These are phyloP conservation scores for Gambelia wislizenii DNA, from an alignment of 2,797 vertebrate genomes.

Conservation along the genomic window DNA sequence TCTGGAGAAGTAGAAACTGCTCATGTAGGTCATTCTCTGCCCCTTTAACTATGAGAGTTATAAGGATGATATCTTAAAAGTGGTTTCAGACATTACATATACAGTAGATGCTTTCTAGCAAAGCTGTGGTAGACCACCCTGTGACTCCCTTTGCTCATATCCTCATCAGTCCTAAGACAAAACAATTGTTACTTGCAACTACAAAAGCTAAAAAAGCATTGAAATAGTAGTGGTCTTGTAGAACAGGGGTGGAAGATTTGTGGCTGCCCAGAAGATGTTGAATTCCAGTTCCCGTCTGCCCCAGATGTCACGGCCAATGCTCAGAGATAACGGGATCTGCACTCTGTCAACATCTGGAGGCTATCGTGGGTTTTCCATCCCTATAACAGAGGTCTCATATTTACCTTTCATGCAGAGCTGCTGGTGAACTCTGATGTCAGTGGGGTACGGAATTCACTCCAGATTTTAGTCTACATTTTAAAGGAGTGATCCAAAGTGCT, in stretches of 20 bases:
- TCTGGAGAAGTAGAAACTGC: neutral
- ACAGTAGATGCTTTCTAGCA: neutral
- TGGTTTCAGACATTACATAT: neutral
- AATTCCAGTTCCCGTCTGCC: neutral
- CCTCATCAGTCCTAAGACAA: neutral
- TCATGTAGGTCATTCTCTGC: neutral
- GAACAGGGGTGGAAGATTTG: no score
- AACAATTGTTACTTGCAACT: neutral
- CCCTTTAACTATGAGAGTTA: neutral
- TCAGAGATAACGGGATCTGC: no score
- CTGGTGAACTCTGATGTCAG: no score
- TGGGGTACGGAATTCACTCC: no score
- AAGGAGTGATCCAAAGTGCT: no score
- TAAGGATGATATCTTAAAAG: neutral
- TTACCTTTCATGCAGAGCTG: no score
- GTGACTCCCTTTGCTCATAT: neutral
- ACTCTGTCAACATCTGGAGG: neutral
- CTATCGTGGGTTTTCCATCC: neutral
- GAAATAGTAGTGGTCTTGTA: neutral
- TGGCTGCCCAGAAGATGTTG: neutral
- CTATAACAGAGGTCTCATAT: no score
- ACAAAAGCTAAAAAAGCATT: neutral
- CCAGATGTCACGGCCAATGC: no score
- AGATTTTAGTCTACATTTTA: no score
- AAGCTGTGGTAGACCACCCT: neutral